Evolutionary conservation across 2,113 vertebrate species (phyloP), one percentile per base, ranked within the genome.

Genomic region (Lepisosteus osseus): DNA sequence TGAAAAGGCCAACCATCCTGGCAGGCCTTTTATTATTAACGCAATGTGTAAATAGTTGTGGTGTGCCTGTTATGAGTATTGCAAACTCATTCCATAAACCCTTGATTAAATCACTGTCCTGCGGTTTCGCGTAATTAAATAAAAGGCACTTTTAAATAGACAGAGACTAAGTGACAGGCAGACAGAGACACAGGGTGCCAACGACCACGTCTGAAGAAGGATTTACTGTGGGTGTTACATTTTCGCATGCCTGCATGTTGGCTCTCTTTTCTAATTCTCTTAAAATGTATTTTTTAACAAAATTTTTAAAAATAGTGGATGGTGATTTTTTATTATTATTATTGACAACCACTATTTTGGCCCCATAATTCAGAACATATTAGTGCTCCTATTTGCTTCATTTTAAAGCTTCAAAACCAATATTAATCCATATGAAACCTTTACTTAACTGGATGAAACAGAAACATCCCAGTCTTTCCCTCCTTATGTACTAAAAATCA

Each of bases 41-140:
- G 84, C 82, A 80, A 83, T 90, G 90, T 92, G 90, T 90, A 85
- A 89, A 91, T 84, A 72, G 83, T 84, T 92, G 90, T 83, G 92
- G 92, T 65, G 80, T 87, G 81, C 83, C 84, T 81, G 74, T 84
- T 78, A 71, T 61, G 73, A 83, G 78, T 80, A 85, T 80, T 81
- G 79, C 84, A 78, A 85, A 88, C 84, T 86, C n/a, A 0, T 69
- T 87, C 84, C 79, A 86, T 87, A 87, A 90, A 88, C 78, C 72
- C 71, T 57, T 85, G 83, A 88, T 84, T 86, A 85, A 88, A 86
- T 7, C 75, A 15, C 74, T 85, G 86, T 89, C 84, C 78, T 78
- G 84, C 73, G 88, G 83, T 83, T 83, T 81, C 73, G 74, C 68
- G 76, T 84, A 85, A 89, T 81, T 77, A 88, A 85, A 85, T 43